A percentile compares a stretch with the other conserved stretches of the same genome.
phyloP scores from a whole-genome alignment of 2,888 invertebrate genomes.

The Mylabris sibirica region DNA sequence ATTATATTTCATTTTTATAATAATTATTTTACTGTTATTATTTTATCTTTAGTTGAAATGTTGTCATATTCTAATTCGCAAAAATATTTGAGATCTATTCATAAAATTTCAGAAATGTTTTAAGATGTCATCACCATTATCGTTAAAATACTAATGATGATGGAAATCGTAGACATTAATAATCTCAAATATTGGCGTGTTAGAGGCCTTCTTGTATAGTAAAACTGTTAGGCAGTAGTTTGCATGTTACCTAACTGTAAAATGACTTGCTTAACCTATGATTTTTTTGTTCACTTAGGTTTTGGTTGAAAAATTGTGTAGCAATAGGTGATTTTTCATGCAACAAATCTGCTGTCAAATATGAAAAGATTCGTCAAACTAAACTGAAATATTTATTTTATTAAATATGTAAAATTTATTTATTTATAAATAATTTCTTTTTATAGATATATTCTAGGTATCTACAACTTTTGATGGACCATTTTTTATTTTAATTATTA shows the following conservation, averaged over 20 bases:
- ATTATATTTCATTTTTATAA: conserved; percentile 22
- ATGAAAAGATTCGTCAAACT: neutral
- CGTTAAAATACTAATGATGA: neutral
- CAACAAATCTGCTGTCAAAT: conserved; percentile 11
- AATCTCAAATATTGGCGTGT: conserved; percentile 6
- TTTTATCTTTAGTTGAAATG: neutral
- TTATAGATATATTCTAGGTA: conserved; percentile 6
- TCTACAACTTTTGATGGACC: conserved; percentile 1
- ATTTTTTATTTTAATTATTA: neutral
- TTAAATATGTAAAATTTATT: neutral
- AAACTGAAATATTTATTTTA: neutral
- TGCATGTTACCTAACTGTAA: conserved; percentile 12
- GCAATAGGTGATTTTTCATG: conserved; percentile 8
- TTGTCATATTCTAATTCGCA: neutral
- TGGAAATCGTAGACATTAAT: neutral
- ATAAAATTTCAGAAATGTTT: neutral
- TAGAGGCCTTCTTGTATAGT: neutral
- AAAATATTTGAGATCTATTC: neutral
- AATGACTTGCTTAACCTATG: conserved; percentile 9
- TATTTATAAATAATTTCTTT: neutral
- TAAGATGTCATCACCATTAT: neutral
- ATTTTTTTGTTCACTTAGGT: conserved; percentile 10
- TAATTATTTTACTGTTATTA: conserved; percentile 16
- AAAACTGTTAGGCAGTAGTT: conserved; percentile 5
- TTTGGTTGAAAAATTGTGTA: conserved; percentile 9